Percentiles rank a stretch among this genome's conserved stretches.
These are phyloP conservation scores for Megathymus violae DNA, from an alignment of 1,140 invertebrate species.

Conservation along the genomic window DNA sequence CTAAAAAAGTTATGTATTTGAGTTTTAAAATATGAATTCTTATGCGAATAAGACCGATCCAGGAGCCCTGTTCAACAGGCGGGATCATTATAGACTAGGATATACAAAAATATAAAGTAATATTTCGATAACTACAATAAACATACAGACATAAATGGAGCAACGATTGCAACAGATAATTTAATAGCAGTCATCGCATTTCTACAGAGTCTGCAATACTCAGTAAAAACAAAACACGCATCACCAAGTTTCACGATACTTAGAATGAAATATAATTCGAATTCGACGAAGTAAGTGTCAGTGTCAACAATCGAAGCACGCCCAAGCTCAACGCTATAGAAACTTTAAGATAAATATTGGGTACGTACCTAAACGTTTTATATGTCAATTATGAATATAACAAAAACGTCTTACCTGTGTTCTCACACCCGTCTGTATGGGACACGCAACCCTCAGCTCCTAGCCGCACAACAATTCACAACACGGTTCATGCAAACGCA, in stretches of 20 bases:
- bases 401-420: slow-evolving; percentile 86
- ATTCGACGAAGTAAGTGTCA: not conserved
- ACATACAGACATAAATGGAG: not conserved
- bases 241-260: not conserved
- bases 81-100: not conserved
- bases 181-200: slow-evolving; percentile 2
- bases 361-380: not conserved
- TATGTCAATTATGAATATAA: slow-evolving; percentile 15
- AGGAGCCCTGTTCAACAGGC: not conserved
- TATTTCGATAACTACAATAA: not conserved
- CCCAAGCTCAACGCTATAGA: not conserved
- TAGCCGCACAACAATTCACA: slow-evolving; percentile 83
- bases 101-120: not conserved
- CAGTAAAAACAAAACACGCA: not conserved
- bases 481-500: slow-evolving; percentile 78
- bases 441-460: slow-evolving; percentile 92
- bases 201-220: not conserved
- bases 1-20: no score
- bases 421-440: slow-evolving; percentile 94
- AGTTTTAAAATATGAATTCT: no score
- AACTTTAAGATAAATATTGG: not conserved
- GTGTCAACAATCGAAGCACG: not conserved
- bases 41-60: no score
- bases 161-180: slow-evolving; percentile 13
- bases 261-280: not conserved